These are phyloP conservation scores for Merluccius polli DNA, from an alignment of 2,797 vertebrate species.

Conservation along the genomic window DNA sequence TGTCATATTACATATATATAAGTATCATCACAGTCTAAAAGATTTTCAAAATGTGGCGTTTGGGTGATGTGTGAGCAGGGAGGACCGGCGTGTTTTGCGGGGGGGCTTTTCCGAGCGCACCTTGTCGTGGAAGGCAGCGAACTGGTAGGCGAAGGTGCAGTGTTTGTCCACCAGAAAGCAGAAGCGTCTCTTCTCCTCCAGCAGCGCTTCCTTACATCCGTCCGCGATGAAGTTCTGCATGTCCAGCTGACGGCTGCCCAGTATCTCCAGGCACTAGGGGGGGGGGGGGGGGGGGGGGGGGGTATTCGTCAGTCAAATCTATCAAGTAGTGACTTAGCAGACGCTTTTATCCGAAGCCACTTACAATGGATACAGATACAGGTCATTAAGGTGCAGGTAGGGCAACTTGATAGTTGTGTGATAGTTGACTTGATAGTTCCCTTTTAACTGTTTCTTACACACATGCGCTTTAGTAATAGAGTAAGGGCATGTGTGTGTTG, in stretches of 20 bases:
- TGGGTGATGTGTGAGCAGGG: background rate
- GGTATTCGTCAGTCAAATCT: no score
- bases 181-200: constrained; percentile 95
- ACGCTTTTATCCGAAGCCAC: no score
- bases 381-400: no score
- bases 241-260: constrained; percentile 86
- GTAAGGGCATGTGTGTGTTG: background rate
- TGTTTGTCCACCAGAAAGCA: constrained; percentile 98
- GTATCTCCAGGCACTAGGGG: constrained; percentile 69
- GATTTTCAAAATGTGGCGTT: background rate
- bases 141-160: constrained; percentile 83
- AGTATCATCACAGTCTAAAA: background rate
- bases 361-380: no score
- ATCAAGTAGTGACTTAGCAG: no score
- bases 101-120: constrained; percentile 54
- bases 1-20: no score
- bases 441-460: no score
- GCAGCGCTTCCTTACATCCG: constrained; percentile 88
- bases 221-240: constrained; percentile 94
- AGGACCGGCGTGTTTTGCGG: background rate
- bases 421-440: no score
- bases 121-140: constrained; percentile 84
- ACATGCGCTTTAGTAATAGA: background rate
- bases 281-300: no score
- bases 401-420: no score